Percentiles rank a stretch among this genome's conserved stretches.
Evolutionary conservation across 2,888 invertebrate species (phyloP).

Genomic region (Brachyopa scutellaris): DNA sequence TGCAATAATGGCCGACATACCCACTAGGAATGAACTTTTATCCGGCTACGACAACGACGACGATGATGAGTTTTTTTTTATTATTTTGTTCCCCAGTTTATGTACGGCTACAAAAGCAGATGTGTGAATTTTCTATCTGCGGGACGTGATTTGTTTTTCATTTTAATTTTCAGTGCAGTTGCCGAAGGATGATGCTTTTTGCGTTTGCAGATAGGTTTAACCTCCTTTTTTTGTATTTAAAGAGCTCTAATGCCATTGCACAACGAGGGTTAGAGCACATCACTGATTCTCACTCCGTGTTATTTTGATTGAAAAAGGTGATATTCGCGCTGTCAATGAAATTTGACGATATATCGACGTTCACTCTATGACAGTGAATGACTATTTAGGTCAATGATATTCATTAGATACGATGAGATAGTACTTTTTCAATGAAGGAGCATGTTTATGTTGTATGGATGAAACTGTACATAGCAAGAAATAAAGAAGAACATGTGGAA

Average conservation of each 20-base stretch:
- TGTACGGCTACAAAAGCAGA: constrained; percentile 9
- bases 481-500: too few species aligned
- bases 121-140: constrained; percentile 31
- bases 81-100: background rate
- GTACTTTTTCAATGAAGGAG: background rate
- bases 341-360: background rate
- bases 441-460: background rate
- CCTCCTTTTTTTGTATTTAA: background rate
- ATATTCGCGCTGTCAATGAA: constrained; percentile 2
- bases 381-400: constrained; percentile 30
- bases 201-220: constrained; percentile 10
- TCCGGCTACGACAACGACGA: constrained; percentile 8
- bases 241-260: constrained; percentile 18
- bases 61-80: constrained; percentile 12
- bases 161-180: constrained; percentile 46
- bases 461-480: too few species aligned
- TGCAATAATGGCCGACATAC: constrained; percentile 21
- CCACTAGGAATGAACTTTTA: constrained; percentile 52
- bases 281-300: background rate
- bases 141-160: constrained; percentile 46
- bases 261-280: constrained; percentile 4
- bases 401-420: background rate
- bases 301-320: background rate
- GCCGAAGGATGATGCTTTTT: constrained; percentile 10
- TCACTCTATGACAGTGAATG: background rate